These are phyloP conservation scores for Poecile atricapillus DNA, from an alignment of 2,113 vertebrate genomes.

Conservation along the genomic window DNA sequence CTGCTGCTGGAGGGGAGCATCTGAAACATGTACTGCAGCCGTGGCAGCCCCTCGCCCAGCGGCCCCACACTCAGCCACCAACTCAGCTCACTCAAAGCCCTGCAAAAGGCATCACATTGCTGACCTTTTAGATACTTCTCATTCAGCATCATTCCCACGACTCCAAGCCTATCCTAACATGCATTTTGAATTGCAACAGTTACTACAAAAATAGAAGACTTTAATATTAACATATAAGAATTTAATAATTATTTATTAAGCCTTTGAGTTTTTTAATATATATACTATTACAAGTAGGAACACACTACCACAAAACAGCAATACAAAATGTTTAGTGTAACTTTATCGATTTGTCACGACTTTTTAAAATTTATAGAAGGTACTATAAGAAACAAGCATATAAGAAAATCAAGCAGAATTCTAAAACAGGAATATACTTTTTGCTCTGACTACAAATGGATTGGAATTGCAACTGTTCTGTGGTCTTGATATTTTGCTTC, in stretches of 20 bases:
- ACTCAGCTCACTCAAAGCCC: background rate
- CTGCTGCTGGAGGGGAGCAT: conserved; percentile 25
- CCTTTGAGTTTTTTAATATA: background rate
- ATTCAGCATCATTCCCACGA: background rate
- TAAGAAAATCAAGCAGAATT: background rate
- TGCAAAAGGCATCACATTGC: background rate
- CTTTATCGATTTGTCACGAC: background rate
- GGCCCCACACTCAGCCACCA: background rate
- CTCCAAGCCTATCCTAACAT: background rate
- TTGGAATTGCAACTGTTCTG: background rate
- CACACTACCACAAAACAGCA: background rate
- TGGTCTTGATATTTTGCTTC: background rate
- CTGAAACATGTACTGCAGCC: conserved; percentile 18
- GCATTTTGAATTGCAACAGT: background rate
- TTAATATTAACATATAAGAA: no score
- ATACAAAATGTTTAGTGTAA: background rate
- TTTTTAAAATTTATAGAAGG: background rate
- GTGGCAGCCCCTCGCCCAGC: background rate
- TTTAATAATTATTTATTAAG: background rate
- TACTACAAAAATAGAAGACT: background rate
- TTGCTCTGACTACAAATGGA: background rate
- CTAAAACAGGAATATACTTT: background rate
- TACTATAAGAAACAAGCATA: background rate
- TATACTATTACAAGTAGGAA: background rate
- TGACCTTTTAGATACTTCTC: background rate